Evolutionary conservation across 2,113 vertebrate genomes (phyloP).

Genomic region (Lampris megalopsis): DNA sequence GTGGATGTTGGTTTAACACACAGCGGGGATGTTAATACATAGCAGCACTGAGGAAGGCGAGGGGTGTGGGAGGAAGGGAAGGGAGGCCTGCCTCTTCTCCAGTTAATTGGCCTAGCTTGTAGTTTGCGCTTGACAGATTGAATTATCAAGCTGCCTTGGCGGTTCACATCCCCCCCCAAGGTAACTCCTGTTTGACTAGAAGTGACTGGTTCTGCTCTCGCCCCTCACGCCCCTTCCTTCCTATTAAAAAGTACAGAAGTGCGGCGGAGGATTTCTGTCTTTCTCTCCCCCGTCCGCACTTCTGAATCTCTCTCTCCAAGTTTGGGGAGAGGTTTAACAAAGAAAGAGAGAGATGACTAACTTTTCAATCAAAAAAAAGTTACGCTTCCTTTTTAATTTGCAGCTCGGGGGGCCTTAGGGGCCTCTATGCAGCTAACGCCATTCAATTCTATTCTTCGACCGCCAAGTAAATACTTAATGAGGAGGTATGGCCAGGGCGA

Average conservation of each 20-base stretch:
- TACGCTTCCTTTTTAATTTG: slow-evolving; percentile 30
- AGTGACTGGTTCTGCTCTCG: slow-evolving; percentile 62
- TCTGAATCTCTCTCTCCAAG: slow-evolving; percentile 24
- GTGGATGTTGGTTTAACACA: slow-evolving; percentile 69
- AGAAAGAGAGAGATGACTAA: slow-evolving; percentile 14
- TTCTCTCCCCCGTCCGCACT: slow-evolving; percentile 25
- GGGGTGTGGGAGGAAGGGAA: slow-evolving; percentile 49
- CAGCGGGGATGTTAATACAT: slow-evolving; percentile 58
- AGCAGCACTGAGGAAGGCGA: slow-evolving; percentile 1
- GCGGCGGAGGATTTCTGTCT: slow-evolving; percentile 36
- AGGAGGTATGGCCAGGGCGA: slow-evolving; percentile 38
- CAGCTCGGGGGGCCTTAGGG: slow-evolving; percentile 37
- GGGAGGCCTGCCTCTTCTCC: slow-evolving; percentile 73
- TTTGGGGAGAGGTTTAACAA: no score
- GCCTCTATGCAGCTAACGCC: slow-evolving; percentile 8
- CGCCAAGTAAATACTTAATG: slow-evolving; percentile 23
- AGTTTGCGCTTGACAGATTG: slow-evolving; percentile 78
- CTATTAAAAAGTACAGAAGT: slow-evolving; percentile 39
- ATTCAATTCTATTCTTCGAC: slow-evolving; percentile 17
- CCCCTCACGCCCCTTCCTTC: neutral
- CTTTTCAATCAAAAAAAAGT: slow-evolving; percentile 29
- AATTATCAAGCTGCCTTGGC: slow-evolving; percentile 80
- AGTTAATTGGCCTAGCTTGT: slow-evolving; percentile 80
- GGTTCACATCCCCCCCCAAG: slow-evolving; percentile 67
- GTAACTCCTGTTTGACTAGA: slow-evolving; percentile 79